Conservation (phyloP, 2,888 invertebrate genomes). For the Synanthedon andrenaeformis region DNA sequence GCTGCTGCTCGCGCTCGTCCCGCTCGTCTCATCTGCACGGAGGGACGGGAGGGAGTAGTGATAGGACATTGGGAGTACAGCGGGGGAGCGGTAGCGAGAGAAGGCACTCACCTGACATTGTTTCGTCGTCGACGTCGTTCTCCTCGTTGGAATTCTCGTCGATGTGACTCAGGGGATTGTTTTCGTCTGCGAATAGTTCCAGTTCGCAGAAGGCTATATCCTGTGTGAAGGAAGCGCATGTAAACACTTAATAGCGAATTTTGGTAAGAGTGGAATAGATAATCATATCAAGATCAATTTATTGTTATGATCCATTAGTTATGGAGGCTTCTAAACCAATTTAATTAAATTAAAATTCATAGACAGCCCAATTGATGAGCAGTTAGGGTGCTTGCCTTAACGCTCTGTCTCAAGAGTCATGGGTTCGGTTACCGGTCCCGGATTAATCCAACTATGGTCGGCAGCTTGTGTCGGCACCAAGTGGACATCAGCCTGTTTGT, state of each 20-base stretch:
- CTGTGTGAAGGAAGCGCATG: conserved; percentile 14
- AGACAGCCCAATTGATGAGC: too few species aligned
- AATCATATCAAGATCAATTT: too few species aligned
- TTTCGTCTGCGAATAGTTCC: conserved; percentile 74
- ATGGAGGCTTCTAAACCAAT: too few species aligned
- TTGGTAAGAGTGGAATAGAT: neutral
- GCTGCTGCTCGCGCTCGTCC: neutral
- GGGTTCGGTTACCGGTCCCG: too few species aligned
- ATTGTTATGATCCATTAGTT: too few species aligned
- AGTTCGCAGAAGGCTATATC: conserved; percentile 70
- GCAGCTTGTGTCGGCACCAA: too few species aligned
- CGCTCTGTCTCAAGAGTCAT: too few species aligned
- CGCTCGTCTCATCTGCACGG: conserved; percentile 40
- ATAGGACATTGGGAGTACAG: conserved; percentile 5
- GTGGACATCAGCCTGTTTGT: too few species aligned
- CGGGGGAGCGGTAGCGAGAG: neutral
- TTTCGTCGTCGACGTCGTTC: conserved; percentile 88
- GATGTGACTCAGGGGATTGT: conserved; percentile 55
- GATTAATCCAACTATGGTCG: too few species aligned
- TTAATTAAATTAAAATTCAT: too few species aligned
- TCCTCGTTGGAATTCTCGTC: conserved; percentile 83
- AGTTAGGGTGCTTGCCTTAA: too few species aligned
- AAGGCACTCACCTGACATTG: conserved; percentile 76
- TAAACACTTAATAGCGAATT: neutral
- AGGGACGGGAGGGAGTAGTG: conserved; percentile 11